phyloP scores from a whole-genome alignment of 2,797 vertebrate genomes.

The Xiphorhynchus erythropygius region DNA sequence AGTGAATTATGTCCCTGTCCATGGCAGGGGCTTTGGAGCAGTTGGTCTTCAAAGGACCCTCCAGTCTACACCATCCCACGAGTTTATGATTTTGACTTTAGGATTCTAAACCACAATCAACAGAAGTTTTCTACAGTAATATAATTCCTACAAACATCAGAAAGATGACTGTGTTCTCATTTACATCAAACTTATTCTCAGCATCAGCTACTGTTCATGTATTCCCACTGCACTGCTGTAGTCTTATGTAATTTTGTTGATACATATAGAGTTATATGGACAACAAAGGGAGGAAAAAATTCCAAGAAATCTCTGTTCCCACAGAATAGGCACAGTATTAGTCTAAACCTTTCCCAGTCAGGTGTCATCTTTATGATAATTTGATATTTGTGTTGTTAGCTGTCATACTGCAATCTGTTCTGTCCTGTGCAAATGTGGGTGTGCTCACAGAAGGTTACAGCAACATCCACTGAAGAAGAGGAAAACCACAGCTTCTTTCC shows the following conservation, averaged over 20 bases:
- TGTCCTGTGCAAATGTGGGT: fast-evolving
- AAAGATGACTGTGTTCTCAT: neutral
- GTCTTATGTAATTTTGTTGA: neutral
- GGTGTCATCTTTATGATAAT: neutral
- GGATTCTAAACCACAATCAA: neutral
- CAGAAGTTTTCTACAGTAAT: neutral
- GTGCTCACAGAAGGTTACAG: neutral
- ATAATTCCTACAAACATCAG: neutral
- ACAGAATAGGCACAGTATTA: neutral
- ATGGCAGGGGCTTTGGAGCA: neutral
- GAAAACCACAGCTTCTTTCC: neutral
- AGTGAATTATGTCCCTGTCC: neutral
- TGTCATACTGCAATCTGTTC: neutral
- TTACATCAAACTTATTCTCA: neutral
- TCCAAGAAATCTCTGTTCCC: neutral
- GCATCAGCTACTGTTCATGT: neutral
- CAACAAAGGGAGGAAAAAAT: neutral
- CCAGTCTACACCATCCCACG: neutral
- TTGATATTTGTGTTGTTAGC: neutral
- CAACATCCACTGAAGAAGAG: neutral
- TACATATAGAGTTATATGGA: fast-evolving
- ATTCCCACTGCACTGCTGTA: neutral
- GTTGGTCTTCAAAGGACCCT: neutral
- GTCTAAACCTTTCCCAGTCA: neutral
- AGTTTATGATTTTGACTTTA: neutral